Percentiles rank a stretch among this genome's conserved stretches.
phyloP scores from a whole-genome alignment of 92 coral and sea anemone genomes.

The Phenganax subtilis region DNA sequence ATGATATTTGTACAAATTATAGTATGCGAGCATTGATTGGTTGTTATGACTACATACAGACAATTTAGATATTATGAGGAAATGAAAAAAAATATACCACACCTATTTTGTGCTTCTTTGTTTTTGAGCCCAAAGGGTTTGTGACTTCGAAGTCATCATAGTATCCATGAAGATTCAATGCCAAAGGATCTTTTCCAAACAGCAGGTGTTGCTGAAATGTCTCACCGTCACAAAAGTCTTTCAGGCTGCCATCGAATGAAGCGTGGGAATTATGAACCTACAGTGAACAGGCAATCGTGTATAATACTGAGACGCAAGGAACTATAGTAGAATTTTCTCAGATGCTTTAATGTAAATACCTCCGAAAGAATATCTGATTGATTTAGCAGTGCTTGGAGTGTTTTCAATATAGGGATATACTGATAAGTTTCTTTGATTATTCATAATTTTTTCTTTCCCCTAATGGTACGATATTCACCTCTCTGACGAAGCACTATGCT shows the following conservation, averaged over 20 bases:
- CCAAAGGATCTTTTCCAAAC: slow-evolving; percentile 44
- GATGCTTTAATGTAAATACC: slow-evolving; percentile 29
- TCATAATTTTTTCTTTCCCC: slow-evolving; percentile 9
- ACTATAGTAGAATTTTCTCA: neutral
- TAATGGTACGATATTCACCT: slow-evolving; percentile 2
- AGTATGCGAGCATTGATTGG: too few relatives aligned
- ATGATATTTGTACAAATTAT: too few relatives aligned
- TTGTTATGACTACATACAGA: too few relatives aligned
- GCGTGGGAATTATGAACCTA: too few relatives aligned
- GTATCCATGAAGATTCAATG: slow-evolving; percentile 62
- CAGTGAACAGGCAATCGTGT: too few relatives aligned
- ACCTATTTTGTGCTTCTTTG: slow-evolving; percentile 59
- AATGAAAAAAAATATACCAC: neutral
- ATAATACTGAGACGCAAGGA: too few relatives aligned
- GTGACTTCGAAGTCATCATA: slow-evolving; percentile 70
- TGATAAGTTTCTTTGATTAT: slow-evolving; percentile 36
- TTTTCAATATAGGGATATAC: slow-evolving; percentile 61
- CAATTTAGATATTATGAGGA: too few relatives aligned
- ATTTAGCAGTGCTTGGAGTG: slow-evolving; percentile 56
- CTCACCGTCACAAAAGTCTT: slow-evolving; percentile 63
- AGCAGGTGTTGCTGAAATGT: slow-evolving; percentile 20
- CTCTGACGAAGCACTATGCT: slow-evolving; percentile 40
- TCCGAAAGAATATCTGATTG: slow-evolving; percentile 61
- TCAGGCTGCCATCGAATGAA: slow-evolving; percentile 40
- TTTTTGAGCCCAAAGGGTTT: slow-evolving; percentile 68